Conservation (phyloP, 2,888 invertebrate genomes). For the Coecobrya sp. region DNA sequence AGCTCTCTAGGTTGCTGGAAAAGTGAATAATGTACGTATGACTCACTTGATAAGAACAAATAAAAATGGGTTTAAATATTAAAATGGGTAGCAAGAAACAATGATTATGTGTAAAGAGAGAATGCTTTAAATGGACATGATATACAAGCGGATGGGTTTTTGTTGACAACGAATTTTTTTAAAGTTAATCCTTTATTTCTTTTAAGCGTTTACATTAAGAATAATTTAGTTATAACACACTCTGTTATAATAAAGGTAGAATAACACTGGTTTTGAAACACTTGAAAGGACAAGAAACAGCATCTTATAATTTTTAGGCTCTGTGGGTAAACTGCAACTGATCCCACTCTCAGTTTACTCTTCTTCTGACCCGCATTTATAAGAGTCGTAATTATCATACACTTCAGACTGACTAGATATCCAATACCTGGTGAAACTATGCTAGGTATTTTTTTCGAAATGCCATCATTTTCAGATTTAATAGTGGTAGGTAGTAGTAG, state of each 20-base stretch:
- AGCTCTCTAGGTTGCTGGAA: too few species aligned
- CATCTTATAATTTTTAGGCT: background rate
- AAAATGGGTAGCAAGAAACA: too few species aligned
- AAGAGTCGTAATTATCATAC: background rate
- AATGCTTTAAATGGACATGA: too few species aligned
- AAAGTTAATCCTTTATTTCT: too few species aligned
- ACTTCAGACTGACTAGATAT: conserved; percentile 62
- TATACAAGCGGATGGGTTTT: too few species aligned
- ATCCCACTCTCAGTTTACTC: background rate
- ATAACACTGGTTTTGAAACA: background rate
- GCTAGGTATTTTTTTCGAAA: conserved; percentile 49
- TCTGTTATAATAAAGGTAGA: background rate
- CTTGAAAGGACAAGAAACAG: conserved; percentile 5
- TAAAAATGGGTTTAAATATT: too few species aligned
- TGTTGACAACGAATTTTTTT: background rate
- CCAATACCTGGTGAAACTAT: conserved; percentile 63
- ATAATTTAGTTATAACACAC: too few species aligned
- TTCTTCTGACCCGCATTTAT: background rate
- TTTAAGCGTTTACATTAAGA: too few species aligned
- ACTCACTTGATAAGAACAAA: too few species aligned
- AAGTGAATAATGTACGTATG: too few species aligned
- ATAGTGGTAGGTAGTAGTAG: too few species aligned
- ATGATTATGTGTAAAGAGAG: too few species aligned
- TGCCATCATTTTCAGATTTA: conserved; percentile 32
- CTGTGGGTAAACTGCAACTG: background rate